phyloP scores from a whole-genome alignment of 1,140 invertebrate species.

The Trachelipus rathkii region DNA sequence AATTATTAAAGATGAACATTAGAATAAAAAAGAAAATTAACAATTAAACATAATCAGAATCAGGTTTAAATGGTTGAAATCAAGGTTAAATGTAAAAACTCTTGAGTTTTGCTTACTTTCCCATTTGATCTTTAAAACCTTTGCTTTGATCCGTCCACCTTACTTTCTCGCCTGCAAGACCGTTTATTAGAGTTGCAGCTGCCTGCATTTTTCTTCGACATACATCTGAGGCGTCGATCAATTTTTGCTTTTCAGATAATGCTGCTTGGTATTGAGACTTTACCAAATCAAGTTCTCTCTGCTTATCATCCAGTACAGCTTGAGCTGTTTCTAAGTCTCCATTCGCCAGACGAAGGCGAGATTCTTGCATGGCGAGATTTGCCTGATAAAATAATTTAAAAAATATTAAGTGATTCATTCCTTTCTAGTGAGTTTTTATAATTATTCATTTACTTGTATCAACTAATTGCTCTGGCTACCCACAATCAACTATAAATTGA shows the following conservation, averaged over 20 bases:
- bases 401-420: no score
- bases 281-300: constrained; percentile 79
- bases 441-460: no score
- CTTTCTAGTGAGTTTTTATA: no score
- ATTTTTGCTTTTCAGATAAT: constrained; percentile 83
- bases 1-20: no score
- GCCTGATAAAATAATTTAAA: constrained; percentile 55
- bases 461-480: no score
- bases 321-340: constrained; percentile 82
- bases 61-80: no score
- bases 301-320: constrained; percentile 80
- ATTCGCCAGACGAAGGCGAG: constrained; percentile 80
- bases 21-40: no score
- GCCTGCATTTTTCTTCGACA: constrained; percentile 93
- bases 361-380: constrained; percentile 88
- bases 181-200: constrained; percentile 88
- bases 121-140: constrained; percentile 86
- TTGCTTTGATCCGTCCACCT: constrained; percentile 94
- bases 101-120: constrained; percentile 50
- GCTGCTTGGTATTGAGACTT: constrained; percentile 90
- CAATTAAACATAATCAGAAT: no score
- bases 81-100: no score
- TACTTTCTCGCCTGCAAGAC: constrained; percentile 86
- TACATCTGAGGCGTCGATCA: constrained; percentile 84
- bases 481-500: no score